These are phyloP conservation scores for Fragum sueziense DNA, from an alignment of 2,888 invertebrate species.

Conservation along the genomic window DNA sequence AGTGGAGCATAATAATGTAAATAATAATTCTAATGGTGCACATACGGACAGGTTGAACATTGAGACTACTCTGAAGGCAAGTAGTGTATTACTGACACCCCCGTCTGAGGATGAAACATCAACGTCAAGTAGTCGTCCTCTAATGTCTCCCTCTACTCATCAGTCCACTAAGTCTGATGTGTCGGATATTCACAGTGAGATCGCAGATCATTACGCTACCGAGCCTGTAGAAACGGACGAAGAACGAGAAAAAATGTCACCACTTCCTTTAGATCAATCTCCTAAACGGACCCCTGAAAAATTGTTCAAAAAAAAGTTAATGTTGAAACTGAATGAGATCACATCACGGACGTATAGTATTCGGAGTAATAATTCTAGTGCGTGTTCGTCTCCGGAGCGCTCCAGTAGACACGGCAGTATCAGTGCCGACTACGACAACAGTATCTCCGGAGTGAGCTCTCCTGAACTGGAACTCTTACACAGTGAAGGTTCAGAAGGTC, in stretches of 20 bases:
- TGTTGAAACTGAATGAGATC: slow-evolving; percentile 70
- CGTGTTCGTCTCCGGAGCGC: slow-evolving; percentile 66
- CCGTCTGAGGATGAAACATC: slow-evolving; percentile 65
- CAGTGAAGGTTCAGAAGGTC: slow-evolving; percentile 54
- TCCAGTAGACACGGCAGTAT: slow-evolving; percentile 57
- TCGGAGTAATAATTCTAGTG: slow-evolving; percentile 40
- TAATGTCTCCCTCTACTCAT: slow-evolving; percentile 33
- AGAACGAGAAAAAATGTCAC: slow-evolving; percentile 59
- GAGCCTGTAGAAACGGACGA: slow-evolving; percentile 56
- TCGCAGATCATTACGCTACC: slow-evolving; percentile 25
- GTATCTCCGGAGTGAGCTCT: slow-evolving; percentile 58
- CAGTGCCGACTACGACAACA: slow-evolving; percentile 65
- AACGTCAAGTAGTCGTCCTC: slow-evolving; percentile 25
- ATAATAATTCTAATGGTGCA: slow-evolving; percentile 10
- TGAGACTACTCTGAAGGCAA: slow-evolving; percentile 43
- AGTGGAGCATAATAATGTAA: neutral
- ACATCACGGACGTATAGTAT: slow-evolving; percentile 26
- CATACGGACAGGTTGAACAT: slow-evolving; percentile 20
- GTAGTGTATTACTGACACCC: slow-evolving; percentile 69
- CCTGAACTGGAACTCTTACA: slow-evolving; percentile 67
- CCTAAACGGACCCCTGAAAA: slow-evolving; percentile 62
- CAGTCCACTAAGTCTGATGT: slow-evolving; percentile 59
- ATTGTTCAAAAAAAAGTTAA: slow-evolving; percentile 67
- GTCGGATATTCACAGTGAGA: slow-evolving; percentile 54
- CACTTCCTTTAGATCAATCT: slow-evolving; percentile 54